Evolutionary conservation across 2,797 vertebrate species (phyloP).

Genomic region (Enteromius radiatus): DNA sequence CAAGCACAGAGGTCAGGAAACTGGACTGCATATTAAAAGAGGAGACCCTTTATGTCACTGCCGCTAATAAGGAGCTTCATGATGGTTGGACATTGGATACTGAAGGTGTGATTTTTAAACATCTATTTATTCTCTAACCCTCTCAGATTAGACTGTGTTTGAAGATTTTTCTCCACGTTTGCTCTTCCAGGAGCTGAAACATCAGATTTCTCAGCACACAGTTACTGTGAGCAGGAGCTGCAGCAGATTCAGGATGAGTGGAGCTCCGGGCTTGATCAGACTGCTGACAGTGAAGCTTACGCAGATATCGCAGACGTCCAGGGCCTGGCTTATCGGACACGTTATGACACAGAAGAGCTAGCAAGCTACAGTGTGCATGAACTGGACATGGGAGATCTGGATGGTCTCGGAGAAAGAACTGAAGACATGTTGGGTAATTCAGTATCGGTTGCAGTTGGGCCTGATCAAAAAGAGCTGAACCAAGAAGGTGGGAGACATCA

Average conservation of each 20-base stretch:
- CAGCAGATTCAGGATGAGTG: slow-evolving; percentile 72
- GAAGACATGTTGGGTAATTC: slow-evolving; percentile 67
- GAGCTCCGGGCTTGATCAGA: slow-evolving; percentile 69
- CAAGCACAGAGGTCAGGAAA: slow-evolving; percentile 61
- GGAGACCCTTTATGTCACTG: slow-evolving; percentile 64
- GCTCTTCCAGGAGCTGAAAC: slow-evolving; percentile 62
- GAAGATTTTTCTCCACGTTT: background rate
- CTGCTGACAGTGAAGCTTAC: slow-evolving; percentile 63
- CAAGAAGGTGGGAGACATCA: slow-evolving; percentile 66
- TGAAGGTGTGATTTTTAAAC: slow-evolving; percentile 69
- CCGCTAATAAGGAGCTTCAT: slow-evolving; percentile 61
- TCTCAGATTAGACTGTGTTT: background rate
- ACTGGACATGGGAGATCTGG: slow-evolving; percentile 71
- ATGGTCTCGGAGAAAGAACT: slow-evolving; percentile 65
- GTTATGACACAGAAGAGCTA: slow-evolving; percentile 72
- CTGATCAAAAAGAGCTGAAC: slow-evolving; percentile 67
- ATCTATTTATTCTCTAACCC: background rate
- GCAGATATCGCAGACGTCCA: slow-evolving; percentile 62
- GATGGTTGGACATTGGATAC: slow-evolving; percentile 69
- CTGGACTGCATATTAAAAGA: slow-evolving; percentile 72
- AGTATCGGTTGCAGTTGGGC: slow-evolving; percentile 63
- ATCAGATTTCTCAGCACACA: slow-evolving; percentile 66
- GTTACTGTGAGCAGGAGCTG: slow-evolving; percentile 71
- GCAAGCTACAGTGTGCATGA: slow-evolving; percentile 67
- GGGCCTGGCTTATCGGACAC: slow-evolving; percentile 70